Conservation (phyloP, 2,888 invertebrate genomes). For the Drosophila neonasuta region DNA sequence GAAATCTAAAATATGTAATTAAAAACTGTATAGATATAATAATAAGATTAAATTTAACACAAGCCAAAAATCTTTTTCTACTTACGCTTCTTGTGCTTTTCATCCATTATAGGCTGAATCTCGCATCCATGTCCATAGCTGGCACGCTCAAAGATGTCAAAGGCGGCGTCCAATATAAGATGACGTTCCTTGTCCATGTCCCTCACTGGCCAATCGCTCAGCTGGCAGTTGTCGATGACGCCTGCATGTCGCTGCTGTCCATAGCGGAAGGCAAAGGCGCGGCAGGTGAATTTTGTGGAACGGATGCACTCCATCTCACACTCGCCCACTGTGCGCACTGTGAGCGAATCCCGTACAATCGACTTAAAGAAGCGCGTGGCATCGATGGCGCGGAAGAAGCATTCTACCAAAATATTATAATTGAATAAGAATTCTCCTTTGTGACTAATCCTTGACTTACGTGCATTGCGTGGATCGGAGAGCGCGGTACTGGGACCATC, state of each 20-base stretch:
- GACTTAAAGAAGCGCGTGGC: constrained; percentile 86
- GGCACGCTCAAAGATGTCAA: constrained; percentile 90
- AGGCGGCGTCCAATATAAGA: constrained; percentile 85
- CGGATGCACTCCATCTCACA: constrained; percentile 91
- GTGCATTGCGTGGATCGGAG: constrained; percentile 82
- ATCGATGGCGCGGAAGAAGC: constrained; percentile 91
- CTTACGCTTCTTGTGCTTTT: constrained; percentile 82
- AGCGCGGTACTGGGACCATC: constrained; percentile 79
- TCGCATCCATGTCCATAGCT: constrained; percentile 93
- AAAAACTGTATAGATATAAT: too few relatives aligned
- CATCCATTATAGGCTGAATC: constrained; percentile 84
- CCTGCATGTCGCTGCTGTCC: constrained; percentile 86
- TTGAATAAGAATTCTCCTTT: too few relatives aligned
- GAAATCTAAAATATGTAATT: too few relatives aligned
- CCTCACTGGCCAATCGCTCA: constrained; percentile 88
- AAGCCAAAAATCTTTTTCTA: constrained; percentile 1
- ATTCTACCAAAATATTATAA: constrained; percentile 84
- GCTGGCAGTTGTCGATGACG: constrained; percentile 88
- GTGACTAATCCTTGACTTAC: constrained; percentile 57
- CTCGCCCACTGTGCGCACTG: constrained; percentile 88
- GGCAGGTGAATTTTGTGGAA: constrained; percentile 89
- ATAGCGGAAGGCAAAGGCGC: constrained; percentile 90
- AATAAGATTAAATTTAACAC: too few relatives aligned
- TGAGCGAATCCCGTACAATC: constrained; percentile 86
- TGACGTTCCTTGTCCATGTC: constrained; percentile 86